Conservation (phyloP, 2,888 invertebrate genomes). For the Aproaerema taeniolella region DNA sequence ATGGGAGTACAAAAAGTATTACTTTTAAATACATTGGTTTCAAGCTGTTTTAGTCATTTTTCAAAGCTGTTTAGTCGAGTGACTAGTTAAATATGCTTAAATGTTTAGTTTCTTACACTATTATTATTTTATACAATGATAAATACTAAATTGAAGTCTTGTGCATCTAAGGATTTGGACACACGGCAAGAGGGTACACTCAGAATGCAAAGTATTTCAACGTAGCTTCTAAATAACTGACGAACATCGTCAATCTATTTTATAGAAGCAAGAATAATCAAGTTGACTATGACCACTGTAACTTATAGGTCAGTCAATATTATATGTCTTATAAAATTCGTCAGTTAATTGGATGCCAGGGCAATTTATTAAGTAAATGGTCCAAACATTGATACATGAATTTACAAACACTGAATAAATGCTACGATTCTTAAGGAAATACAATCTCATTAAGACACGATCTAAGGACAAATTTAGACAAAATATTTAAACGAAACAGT, state of each 20-base stretch:
- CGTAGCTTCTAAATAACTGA: not conserved
- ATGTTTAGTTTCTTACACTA: slow-evolving; percentile 37
- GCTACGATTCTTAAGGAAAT: slow-evolving; percentile 20
- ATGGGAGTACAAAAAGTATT: too few relatives aligned
- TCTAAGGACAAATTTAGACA: not conserved
- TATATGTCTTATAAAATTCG: not conserved
- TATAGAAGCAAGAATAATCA: too few relatives aligned
- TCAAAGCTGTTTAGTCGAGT: slow-evolving; percentile 47
- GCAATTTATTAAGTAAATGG: slow-evolving; percentile 34
- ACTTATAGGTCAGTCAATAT: too few relatives aligned
- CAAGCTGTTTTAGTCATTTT: slow-evolving; percentile 32
- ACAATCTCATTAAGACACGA: slow-evolving; percentile 14
- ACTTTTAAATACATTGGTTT: slow-evolving; percentile 15
- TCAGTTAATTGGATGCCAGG: slow-evolving; percentile 5
- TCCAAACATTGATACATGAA: slow-evolving; percentile 26
- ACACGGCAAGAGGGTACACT: slow-evolving; percentile 44
- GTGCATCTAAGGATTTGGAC: slow-evolving; percentile 51
- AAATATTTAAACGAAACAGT: not conserved
- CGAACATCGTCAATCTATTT: not conserved
- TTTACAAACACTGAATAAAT: slow-evolving; percentile 22
- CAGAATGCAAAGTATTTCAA: slow-evolving; percentile 18
- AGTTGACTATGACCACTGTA: too few relatives aligned
- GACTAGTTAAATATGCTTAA: slow-evolving; percentile 49
- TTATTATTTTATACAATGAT: slow-evolving; percentile 39
- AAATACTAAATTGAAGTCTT: slow-evolving; percentile 48